phyloP scores from a whole-genome alignment of 2,113 vertebrate genomes.

The Tenrec ecaudatus region DNA sequence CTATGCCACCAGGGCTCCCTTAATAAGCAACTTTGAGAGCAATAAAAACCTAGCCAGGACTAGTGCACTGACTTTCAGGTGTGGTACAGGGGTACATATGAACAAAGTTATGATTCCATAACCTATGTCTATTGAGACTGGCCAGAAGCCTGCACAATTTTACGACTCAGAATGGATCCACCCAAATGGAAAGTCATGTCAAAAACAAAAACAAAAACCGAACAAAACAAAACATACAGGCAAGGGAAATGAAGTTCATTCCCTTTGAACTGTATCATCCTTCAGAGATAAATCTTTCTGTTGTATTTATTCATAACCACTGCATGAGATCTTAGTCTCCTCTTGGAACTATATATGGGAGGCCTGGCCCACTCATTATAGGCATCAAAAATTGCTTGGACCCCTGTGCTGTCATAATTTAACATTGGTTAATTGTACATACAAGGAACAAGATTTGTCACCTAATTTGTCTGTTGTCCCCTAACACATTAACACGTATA shows the following conservation, averaged over 20 bases:
- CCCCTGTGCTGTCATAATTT: neutral
- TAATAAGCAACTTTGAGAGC: neutral
- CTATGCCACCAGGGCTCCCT: too few relatives aligned
- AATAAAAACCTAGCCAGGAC: neutral
- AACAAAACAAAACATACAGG: neutral
- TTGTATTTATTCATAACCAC: rapidly evolving
- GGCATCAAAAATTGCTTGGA: neutral
- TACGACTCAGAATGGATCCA: neutral
- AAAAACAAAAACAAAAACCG: neutral
- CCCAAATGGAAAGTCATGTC: neutral
- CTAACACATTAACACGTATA: neutral
- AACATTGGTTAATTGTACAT: neutral
- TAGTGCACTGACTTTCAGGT: neutral
- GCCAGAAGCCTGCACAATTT: neutral
- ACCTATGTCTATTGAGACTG: neutral
- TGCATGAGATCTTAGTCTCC: neutral
- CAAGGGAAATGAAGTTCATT: neutral
- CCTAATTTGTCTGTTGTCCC: neutral
- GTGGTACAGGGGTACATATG: neutral
- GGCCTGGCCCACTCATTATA: neutral
- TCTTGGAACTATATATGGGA: neutral
- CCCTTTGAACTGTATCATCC: neutral
- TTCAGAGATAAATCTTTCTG: neutral
- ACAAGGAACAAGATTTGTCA: neutral
- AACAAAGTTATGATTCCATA: neutral